phyloP scores from a whole-genome alignment of 2,797 vertebrate genomes.

The Danionella dracula region DNA sequence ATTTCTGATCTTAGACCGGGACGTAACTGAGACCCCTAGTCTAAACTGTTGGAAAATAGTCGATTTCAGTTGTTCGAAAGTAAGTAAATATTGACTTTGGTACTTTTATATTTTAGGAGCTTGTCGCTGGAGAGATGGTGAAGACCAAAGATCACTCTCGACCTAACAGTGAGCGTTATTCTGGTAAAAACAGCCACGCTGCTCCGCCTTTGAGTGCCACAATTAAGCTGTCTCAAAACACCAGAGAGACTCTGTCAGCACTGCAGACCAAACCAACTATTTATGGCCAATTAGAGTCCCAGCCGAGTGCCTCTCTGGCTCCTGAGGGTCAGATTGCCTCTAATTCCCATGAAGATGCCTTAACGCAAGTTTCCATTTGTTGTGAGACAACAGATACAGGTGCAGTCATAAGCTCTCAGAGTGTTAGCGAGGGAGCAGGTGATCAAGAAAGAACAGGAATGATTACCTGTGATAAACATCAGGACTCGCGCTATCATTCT shows the following conservation, averaged over 20 bases:
- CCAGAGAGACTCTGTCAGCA: slow-evolving; percentile 39
- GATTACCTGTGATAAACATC: neutral
- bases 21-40: too few relatives aligned
- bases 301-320: neutral
- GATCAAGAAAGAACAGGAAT: neutral
- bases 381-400: too few relatives aligned
- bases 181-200: too few relatives aligned
- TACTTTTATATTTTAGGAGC: slow-evolving; percentile 47
- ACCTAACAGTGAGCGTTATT: neutral
- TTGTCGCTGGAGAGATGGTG: neutral
- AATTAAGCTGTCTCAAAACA: neutral
- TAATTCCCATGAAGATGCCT: neutral
- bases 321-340: slow-evolving; percentile 23
- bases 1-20: too few relatives aligned
- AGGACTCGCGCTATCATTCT: neutral
- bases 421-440: neutral
- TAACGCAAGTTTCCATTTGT: neutral
- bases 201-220: neutral
- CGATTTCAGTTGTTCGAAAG: too few relatives aligned
- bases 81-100: neutral
- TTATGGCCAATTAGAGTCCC: slow-evolving; percentile 1
- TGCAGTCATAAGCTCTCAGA: neutral
- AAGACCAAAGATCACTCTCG: slow-evolving; percentile 8
- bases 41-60: too few relatives aligned
- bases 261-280: slow-evolving; percentile 39